Conservation (phyloP, 2,797 vertebrate species). For the Phoxinus dragarum region DNA sequence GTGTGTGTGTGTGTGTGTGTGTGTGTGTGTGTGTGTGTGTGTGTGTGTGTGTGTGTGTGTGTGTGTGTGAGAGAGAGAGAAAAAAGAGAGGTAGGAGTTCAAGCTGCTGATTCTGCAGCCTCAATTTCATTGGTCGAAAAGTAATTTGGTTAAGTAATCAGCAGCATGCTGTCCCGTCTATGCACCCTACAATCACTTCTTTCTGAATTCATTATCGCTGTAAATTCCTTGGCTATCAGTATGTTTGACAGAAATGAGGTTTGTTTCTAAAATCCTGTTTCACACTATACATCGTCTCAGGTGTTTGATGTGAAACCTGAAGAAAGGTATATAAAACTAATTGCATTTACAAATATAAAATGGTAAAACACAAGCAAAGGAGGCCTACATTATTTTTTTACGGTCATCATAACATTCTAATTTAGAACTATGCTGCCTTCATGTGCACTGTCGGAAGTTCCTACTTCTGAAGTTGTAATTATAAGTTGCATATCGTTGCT, state of each 20-base stretch:
- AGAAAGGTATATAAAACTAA: background rate
- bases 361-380: background rate
- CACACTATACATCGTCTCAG: background rate
- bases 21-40: too few relatives aligned
- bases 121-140: constrained; percentile 75
- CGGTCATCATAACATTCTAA: background rate
- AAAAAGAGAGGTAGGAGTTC: constrained; percentile 70
- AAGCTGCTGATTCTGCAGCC: constrained; percentile 71
- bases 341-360: background rate
- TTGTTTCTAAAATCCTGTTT: background rate
- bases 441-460: background rate
- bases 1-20: background rate
- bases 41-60: constrained; percentile 60
- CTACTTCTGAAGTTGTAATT: background rate
- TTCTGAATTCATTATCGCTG: constrained; percentile 59
- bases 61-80: background rate
- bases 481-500: background rate
- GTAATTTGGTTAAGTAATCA: constrained; percentile 79
- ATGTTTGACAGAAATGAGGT: background rate
- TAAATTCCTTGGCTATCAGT: constrained; percentile 19
- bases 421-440: background rate
- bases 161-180: constrained; percentile 68
- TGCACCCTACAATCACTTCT: constrained; percentile 55
- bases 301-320: background rate
- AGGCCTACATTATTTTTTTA: background rate